Conservation (phyloP, 2,113 vertebrate genomes). For the Leptocoma aspasia region DNA sequence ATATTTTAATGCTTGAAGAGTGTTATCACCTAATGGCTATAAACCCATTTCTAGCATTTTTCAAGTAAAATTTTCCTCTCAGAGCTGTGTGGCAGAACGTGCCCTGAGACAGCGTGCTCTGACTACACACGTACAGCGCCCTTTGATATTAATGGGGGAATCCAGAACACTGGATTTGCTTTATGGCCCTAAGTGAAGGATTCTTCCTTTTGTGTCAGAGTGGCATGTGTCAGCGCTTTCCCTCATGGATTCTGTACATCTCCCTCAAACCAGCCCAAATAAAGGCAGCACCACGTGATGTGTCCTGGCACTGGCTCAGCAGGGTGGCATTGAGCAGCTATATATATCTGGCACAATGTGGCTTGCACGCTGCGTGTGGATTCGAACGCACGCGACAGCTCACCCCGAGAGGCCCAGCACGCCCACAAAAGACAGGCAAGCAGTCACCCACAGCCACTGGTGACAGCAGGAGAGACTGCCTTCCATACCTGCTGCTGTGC, state of each 20-base stretch:
- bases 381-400: background rate
- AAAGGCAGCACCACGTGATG: conserved; percentile 36
- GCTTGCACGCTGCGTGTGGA: background rate
- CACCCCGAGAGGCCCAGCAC: background rate
- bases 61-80: background rate
- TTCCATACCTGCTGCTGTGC: background rate
- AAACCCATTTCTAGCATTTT: background rate
- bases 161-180: conserved; percentile 27
- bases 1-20: background rate
- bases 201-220: conserved; percentile 53
- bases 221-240: conserved; percentile 37
- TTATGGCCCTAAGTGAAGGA: conserved; percentile 22
- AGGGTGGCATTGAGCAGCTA: conserved; percentile 57
- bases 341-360: conserved; percentile 61
- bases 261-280: conserved; percentile 55
- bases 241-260: conserved; percentile 52
- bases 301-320: conserved; percentile 57
- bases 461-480: background rate
- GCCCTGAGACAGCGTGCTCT: background rate
- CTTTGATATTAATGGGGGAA: background rate
- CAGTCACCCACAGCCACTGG: background rate
- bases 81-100: background rate
- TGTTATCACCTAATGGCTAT: background rate
- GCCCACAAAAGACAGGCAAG: background rate
- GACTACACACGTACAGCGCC: accelerated